Base-by-base conservation (phyloP, 2,888 invertebrate genomes). In the Neoscelio sp. region DNA sequence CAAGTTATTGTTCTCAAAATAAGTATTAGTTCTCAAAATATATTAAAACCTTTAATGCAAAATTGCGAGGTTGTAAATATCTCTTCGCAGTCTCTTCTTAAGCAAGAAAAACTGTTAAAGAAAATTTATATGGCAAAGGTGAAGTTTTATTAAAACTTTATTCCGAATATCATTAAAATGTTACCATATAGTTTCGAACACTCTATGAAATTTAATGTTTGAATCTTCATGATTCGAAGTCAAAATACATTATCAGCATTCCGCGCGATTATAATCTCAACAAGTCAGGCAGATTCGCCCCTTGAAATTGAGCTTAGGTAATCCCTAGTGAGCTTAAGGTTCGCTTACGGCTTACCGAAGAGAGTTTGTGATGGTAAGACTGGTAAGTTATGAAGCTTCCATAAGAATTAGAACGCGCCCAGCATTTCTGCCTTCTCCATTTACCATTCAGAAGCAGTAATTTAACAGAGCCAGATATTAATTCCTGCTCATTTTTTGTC, bases 241-340 rank as follows among this genome's bases (percentile, higher is more conserved):
- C 58, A 67, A 67, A 82, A 82, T 70, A 80, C 80, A 80, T 80
- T 81, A 80, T 54, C 35, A 73, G 74, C 75, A 78, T 80, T 76
- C 74, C 67, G 46, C 60, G 54, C 67, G 81, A 82, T 83, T 78
- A 83, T 82, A 82, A 81, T 82, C 81, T 80, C 73, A 68, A 71
- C 52, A 64, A 80, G 74, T 65, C 74, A 70, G 78, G 76, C 82
- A 83, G 82, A 70, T 81, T 81, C 78, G 77, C 62, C 71, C 78
- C 78, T 81, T 81, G 75, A 81, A 84, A 82, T 83, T 76, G 64
- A 81, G 82, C 77, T 82, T 75, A 71, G 78, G 80, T 84, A 85
- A 86, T 86, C 83, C 83, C 78, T 58, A 65, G 80, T 56, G 81
- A 82, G 82, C 84, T 85, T 84, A 85, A 81, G 81, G 80, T 65